Conservation (phyloP, 2,797 vertebrate species). For the Gambelia wislizenii region DNA sequence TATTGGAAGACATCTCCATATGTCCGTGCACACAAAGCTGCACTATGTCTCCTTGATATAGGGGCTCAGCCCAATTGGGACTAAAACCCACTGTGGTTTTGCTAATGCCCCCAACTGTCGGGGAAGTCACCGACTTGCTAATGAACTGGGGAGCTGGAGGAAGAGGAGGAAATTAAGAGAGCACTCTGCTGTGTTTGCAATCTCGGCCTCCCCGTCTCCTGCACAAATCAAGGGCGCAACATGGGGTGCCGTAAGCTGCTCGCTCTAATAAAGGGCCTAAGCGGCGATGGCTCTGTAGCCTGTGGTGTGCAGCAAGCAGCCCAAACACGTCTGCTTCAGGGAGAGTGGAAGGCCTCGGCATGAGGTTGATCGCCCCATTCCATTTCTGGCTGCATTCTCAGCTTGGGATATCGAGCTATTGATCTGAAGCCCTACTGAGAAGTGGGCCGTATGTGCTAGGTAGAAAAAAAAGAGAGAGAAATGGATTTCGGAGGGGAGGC, state of each 20-base stretch:
- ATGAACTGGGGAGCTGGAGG: background rate
- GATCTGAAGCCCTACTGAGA: background rate
- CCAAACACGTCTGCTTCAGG: background rate
- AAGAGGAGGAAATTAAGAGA: background rate
- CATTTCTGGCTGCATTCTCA: background rate
- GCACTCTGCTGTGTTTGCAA: background rate
- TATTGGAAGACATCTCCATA: too few relatives aligned
- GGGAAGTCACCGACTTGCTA: background rate
- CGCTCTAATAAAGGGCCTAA: background rate
- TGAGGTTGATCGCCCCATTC: background rate
- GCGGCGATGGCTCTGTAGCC: background rate
- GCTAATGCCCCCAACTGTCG: background rate
- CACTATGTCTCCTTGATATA: too few relatives aligned
- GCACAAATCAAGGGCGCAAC: background rate
- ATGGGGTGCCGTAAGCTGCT: background rate
- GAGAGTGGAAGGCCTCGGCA: background rate
- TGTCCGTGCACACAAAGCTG: too few relatives aligned
- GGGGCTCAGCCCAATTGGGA: too few relatives aligned
- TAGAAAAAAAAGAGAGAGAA: background rate
- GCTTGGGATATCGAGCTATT: constrained; percentile 25
- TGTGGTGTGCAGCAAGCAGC: background rate
- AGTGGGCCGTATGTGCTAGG: background rate
- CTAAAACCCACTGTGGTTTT: too few relatives aligned
- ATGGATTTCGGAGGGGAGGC: background rate
- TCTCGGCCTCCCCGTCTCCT: background rate